These are phyloP conservation scores for Eledona agricola DNA, from an alignment of 2,888 invertebrate genomes.

Conservation along the genomic window DNA sequence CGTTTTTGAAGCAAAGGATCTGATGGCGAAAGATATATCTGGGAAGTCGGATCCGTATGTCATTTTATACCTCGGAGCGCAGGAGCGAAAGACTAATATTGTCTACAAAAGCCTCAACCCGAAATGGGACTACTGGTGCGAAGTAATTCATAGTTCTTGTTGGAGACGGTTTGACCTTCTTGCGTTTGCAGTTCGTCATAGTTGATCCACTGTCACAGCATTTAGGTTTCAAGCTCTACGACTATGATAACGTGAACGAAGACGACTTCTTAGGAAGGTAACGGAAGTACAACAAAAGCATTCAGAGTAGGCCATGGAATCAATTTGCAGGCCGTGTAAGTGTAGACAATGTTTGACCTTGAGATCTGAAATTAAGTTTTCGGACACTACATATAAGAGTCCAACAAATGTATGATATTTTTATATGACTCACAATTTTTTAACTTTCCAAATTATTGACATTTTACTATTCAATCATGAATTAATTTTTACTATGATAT, in stretches of 20 bases:
- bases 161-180: background rate
- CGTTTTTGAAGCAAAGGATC: slow-evolving; percentile 90
- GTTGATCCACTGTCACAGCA: slow-evolving; percentile 53
- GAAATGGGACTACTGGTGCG: slow-evolving; percentile 96
- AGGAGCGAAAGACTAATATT: slow-evolving; percentile 89
- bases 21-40: slow-evolving; percentile 92
- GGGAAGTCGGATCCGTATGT: slow-evolving; percentile 98
- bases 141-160: slow-evolving; percentile 69
- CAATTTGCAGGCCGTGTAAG: no score
- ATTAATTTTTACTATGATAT: no score
- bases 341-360: no score
- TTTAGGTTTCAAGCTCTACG: slow-evolving; percentile 52
- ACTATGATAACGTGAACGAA: slow-evolving; percentile 52
- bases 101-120: slow-evolving; percentile 93
- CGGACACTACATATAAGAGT: no score
- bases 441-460: no score
- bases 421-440: no score
- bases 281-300: no score
- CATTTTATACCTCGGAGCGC: slow-evolving; percentile 87
- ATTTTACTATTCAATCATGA: no score
- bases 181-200: slow-evolving; percentile 51
- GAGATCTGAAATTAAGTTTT: no score
- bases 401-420: no score
- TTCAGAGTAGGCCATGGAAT: no score
- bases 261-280: slow-evolving; percentile 55